Evolutionary conservation across 1,140 invertebrate genomes (phyloP), one percentile per base, ranked within the genome.

Genomic region (Homalodisca vitripennis): DNA sequence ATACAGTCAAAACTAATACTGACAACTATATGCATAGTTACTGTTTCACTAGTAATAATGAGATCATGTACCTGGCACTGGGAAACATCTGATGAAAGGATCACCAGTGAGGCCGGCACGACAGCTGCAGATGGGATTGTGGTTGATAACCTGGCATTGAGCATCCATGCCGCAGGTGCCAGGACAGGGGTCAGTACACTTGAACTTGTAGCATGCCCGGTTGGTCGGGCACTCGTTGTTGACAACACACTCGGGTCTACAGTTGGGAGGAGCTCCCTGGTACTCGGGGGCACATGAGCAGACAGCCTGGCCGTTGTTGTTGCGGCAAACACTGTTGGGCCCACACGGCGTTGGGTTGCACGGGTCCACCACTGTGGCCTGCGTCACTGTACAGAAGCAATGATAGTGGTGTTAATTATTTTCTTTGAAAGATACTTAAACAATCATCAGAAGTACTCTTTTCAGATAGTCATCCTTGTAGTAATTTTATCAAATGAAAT

Each of bases 301-400:
- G 1, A 88, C 84, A 66, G 88, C 86, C 68, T 82, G 84, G n/a
- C 84, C 84, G 74, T 84, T 87, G 74, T 80, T 76, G 17, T 79
- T 80, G 72, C 82, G 83, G 75, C 91, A 93, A 55, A 88, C 79
- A 12, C 90, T 86, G 78, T 93, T 92, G 12, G 90, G 87, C 48
- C 92, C 92, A 79, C 92, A 93, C 0, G 90, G 89, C n/a, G 88
- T 88, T 71, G 89, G 89, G 70, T 81, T 81, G 77, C 92, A 94
- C 17, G 90, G 90, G 77, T 89, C 81, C 22, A 79, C 79, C 69
- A 83, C 83, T 77, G 76, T 72, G 22, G 78, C 79, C 30, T 72
- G 73, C 60, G 74, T 69, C n/a, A 66, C 71, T 66, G 75, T n/a
- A n/a, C n/a, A n/a, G n/a, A n/a, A n/a, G n/a, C n/a, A n/a, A n/a